Percentiles rank a stretch among this genome's conserved stretches.
These are phyloP conservation scores for Saccostrea echinata DNA, from an alignment of 1,140 invertebrate genomes.

Conservation along the genomic window DNA sequence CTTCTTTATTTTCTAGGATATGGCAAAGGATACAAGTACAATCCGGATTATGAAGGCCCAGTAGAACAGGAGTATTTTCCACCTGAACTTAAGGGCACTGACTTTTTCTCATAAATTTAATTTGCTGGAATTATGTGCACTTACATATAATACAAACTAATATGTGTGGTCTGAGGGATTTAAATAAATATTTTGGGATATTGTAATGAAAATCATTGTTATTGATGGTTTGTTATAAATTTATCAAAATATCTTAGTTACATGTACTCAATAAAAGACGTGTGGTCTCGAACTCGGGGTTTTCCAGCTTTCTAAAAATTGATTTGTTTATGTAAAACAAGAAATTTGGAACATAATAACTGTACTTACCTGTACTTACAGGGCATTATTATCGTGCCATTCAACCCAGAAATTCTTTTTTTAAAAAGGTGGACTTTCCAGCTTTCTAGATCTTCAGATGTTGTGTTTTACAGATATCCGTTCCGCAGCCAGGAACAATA, in stretches of 20 bases:
- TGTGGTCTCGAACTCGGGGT: not conserved
- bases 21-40: constrained; percentile 78
- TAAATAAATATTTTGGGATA: not conserved
- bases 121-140: not conserved
- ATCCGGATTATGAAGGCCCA: constrained; percentile 63
- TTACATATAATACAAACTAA: not conserved
- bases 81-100: constrained; percentile 28
- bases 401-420: too few relatives aligned
- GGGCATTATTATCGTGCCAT: too few relatives aligned
- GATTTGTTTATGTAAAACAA: not conserved
- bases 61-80: constrained; percentile 77
- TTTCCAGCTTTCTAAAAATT: not conserved
- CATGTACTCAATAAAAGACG: not conserved
- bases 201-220: not conserved
- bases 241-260: not conserved
- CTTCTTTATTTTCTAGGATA: constrained; percentile 78
- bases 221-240: not conserved
- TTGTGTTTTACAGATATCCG: too few relatives aligned
- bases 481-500: too few relatives aligned
- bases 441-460: too few relatives aligned
- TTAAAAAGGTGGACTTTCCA: too few relatives aligned
- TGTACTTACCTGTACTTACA: too few relatives aligned
- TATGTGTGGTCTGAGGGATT: not conserved
- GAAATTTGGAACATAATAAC: not conserved
- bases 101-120: constrained; percentile 28